phyloP scores from a whole-genome alignment of 2,888 invertebrate genomes.

The Troides oblongomaculatus region DNA sequence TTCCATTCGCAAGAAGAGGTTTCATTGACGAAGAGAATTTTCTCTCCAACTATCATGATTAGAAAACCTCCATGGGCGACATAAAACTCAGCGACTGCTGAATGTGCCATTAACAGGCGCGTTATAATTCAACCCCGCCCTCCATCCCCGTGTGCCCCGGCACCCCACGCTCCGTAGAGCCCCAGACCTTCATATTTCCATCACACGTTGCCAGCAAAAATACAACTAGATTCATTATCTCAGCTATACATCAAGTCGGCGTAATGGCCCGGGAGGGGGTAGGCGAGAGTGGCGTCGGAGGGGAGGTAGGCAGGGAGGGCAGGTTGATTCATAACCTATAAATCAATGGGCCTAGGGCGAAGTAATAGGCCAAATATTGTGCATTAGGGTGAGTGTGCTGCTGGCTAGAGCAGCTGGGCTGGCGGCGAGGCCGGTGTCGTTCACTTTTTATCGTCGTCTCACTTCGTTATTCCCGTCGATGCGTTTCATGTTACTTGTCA shows the following conservation, averaged over 20 bases:
- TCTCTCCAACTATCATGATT: neutral
- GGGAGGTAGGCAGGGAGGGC: conserved; percentile 41
- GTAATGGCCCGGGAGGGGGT: conserved; percentile 51
- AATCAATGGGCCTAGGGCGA: conserved; percentile 70
- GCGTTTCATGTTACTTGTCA: too few species aligned
- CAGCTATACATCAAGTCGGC: conserved; percentile 65
- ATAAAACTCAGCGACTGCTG: conserved; percentile 18
- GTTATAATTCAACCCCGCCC: conserved; percentile 38
- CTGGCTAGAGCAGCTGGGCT: conserved; percentile 18
- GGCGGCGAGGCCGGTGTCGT: neutral
- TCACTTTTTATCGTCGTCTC: too few species aligned
- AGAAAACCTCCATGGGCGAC: conserved; percentile 1
- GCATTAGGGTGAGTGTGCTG: conserved; percentile 42
- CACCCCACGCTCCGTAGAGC: neutral
- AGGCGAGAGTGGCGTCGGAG: conserved; percentile 15
- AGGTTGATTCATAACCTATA: conserved; percentile 78
- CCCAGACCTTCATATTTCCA: conserved; percentile 69
- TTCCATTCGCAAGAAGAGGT: too few species aligned
- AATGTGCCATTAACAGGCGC: conserved; percentile 33
- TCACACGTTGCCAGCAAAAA: conserved; percentile 70
- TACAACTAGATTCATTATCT: conserved; percentile 77
- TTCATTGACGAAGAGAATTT: too few species aligned
- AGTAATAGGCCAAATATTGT: conserved; percentile 76
- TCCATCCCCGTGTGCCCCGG: neutral
- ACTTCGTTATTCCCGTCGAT: too few species aligned